Base-by-base conservation (phyloP, 37 sponge, comb jelly and placozoan genomes). In the Haliclona indistincta region DNA sequence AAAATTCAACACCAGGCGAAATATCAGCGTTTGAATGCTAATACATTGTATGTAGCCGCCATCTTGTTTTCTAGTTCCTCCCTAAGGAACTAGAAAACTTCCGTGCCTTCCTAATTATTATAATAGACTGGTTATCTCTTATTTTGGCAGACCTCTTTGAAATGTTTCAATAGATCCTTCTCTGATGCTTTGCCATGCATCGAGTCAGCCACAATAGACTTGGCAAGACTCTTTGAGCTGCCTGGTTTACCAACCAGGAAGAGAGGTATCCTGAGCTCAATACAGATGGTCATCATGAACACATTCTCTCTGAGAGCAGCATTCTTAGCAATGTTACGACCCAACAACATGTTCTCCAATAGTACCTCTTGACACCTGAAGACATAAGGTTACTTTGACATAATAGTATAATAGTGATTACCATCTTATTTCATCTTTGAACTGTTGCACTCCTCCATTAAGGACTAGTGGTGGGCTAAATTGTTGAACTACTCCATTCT, bases 201-300 rank as follows among this genome's bases (percentile, higher is more conserved):
- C 11, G 93, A 88, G 17, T 86, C 79, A 38, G 78, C 71, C 22
- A 96, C 78, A 41, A 89, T 89, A 37, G 88, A 82, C 60, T 96
- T 96, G 4, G 96, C 96, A 11, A 97, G 84, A 22, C 92, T 91
- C 75, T 97, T 97, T 33, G 95, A 95, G 70, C 98, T 97, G 22
- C 98, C 98, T 42, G 98, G 98, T 47, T 97, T 95, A 19, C 98
- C 98, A 23, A 97, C 95, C n/a, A 97, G 76, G 69, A 97, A 97
- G 38, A 97, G 85, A 52, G 98, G 98, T 26, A 97, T 97, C 56
- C 84, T 85, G 40, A 94, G 70, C 39, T 97, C 98, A 56, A 97
- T 86, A 67, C 98, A 97, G 20, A 97, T 86, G 11, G 86, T 84
- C 95, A 97, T 97, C 98, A 97, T 97, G 58, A 97, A 97, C 17